Conservation (phyloP, 1,140 invertebrate genomes). For the Saxidomus purpurata region DNA sequence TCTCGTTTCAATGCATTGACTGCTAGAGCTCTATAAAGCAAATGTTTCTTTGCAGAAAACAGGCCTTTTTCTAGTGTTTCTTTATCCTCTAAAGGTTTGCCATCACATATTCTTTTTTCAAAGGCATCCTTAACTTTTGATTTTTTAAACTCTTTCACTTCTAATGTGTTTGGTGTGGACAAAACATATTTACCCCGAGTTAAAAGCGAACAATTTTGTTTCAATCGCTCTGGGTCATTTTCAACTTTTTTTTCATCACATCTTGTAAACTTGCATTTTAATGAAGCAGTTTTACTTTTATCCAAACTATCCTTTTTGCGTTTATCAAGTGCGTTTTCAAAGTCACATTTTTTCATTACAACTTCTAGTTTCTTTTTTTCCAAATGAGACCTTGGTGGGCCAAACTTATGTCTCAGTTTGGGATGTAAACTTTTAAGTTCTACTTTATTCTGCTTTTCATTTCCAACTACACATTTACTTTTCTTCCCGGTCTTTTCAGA, state of each 20-base stretch:
- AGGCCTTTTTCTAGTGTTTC: background rate
- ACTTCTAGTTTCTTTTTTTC: background rate
- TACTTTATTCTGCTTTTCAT: background rate
- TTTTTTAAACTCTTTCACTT: background rate
- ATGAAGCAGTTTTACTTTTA: background rate
- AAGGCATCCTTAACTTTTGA: background rate
- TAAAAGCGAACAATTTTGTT: background rate
- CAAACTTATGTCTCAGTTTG: constrained; percentile 20
- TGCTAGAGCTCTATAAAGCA: constrained; percentile 4
- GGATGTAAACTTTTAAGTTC: background rate
- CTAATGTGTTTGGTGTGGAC: constrained; percentile 23
- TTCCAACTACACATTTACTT: background rate
- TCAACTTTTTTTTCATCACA: background rate
- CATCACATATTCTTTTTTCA: background rate
- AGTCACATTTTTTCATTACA: background rate
- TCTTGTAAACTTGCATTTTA: background rate
- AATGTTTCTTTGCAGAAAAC: constrained; percentile 15
- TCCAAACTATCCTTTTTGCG: background rate
- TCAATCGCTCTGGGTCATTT: background rate
- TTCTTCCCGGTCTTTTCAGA: background rate
- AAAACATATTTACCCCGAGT: constrained; percentile 3
- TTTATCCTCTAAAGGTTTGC: background rate
- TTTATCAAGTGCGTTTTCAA: background rate
- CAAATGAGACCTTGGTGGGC: too few relatives aligned
- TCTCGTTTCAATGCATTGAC: background rate